Base-by-base conservation (phyloP, 2,113 vertebrate species). In the Mus spicilegus region DNA sequence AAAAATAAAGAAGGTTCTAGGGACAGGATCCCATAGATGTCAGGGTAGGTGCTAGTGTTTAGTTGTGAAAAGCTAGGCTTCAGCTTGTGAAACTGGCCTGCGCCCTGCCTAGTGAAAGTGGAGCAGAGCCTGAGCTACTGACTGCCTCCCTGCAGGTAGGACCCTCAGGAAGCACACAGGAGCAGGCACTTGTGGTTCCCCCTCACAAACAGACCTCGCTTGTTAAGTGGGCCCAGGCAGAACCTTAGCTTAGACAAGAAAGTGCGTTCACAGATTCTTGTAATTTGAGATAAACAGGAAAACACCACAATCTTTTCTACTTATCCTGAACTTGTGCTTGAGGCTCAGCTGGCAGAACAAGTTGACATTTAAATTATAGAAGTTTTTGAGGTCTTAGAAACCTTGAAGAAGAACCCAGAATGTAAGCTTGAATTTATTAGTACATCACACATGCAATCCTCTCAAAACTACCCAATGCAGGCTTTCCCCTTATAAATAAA, bases 351-450 rank as follows among this genome's bases (percentile, higher is more conserved):
- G 61, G 81, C 36, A 63, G 54, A 42, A 56, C 51, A 5, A 63
- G 75, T 2, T 19, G 81, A 51, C 28, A 16, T 61, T 42, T 76
- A 28, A 36, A 49, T 42, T 36, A 72, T 2, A 67, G 51, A 46
- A 80, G 69, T 73, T 39, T 36, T 30, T 3, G 54, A 95, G 61
- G 87, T 58, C 73, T 84, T 69, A 58, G 28, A 63, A 22, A 77
- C 80, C 89, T 93, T 39, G 14, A 81, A 73, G 81, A 72, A 75
- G 90, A 87, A 86, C 69, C 70, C 76, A 19, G 6, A 75, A 67
- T 54, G 72, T 61, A 51, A 80, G 51, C 39, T 49, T 85, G 76
- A 67, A 82, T 85, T 70, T 33, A 58, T 28, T 78, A 61, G 20
- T 30, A 46, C 4, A 42, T 54, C 9, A 80, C 28, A 56, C 3